Evolutionary conservation across 2,113 vertebrate genomes (phyloP), one percentile per base, ranked within the genome.

Genomic region (Trichechus manatus): DNA sequence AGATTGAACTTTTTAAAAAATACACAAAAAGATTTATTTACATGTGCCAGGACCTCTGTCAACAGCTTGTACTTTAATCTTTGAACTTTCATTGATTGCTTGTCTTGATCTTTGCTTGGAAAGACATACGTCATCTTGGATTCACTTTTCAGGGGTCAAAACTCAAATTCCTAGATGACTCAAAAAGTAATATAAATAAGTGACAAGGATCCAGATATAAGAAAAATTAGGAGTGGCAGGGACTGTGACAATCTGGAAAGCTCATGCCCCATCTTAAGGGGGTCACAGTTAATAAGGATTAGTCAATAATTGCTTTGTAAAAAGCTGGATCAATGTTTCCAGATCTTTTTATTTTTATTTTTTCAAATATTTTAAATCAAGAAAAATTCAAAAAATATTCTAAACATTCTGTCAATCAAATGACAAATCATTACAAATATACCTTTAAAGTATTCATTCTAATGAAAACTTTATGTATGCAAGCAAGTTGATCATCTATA

Each of bases 71-170:
- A 56, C 64, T 53, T 94, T 85, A 63, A 93, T 85, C 63, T 70
- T 93, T 89, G 50, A 81, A 61, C 64, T 81, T 68, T 33, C 64
- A 81, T 64, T 93, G 78, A 93, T 88, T 87, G 66, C 78, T 61
- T 80, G 42, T 64, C 87, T 72, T 63, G 15, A 13, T 3, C 33
- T 96, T 90, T 87, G 85, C 47, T 93, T 84, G 36, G 15, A 84
- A 80, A 87, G 64, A 92, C 61, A 68, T 6, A 29, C 10, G 70
- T 74, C 7, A 50, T 87, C 70, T 86, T 87, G 66, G 14, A 95
- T 74, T 95, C 36, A 66, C 10, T 47, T 44, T 82, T 31, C 31
- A 17, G 39, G 13, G 17, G 4, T 61, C 85, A 91, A 94, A 86
- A 89, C 36, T 78, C 27, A 87, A 80, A 81, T 68, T 91, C 33